A percentile compares a stretch with the other conserved stretches of the same genome.
phyloP scores from a whole-genome alignment of 2,797 vertebrate genomes.

The Fistularia tabacaria region DNA sequence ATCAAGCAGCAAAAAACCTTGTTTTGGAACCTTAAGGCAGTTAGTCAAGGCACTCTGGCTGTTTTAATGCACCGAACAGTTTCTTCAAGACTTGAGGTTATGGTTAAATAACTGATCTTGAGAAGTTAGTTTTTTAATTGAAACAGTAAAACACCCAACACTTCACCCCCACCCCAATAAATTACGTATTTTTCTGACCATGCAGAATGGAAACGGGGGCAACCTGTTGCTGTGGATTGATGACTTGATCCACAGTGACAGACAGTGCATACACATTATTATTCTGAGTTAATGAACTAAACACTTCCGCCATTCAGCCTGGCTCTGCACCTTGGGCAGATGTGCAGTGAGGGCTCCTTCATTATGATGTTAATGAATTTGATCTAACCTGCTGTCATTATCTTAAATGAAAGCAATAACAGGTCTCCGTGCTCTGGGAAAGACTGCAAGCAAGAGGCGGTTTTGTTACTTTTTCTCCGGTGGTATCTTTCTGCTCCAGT shows the following conservation, averaged over 20 bases:
- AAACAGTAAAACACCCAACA: no score
- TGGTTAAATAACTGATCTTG: no score
- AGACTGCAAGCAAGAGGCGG: constrained; percentile 5
- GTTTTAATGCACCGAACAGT: no score
- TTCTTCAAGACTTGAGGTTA: no score
- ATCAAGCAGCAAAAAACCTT: no score
- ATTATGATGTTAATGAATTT: constrained; percentile 59
- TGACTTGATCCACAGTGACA: not conserved
- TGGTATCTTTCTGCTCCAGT: constrained; percentile 53
- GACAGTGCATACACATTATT: not conserved
- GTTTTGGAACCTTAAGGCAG: no score
- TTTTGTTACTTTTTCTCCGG: constrained; percentile 32
- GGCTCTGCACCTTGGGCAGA: constrained; percentile 28
- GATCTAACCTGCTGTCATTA: constrained; percentile 22
- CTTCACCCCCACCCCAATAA: no score
- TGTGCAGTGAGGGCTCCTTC: constrained; percentile 38
- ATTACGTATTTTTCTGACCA: no score
- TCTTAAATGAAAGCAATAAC: constrained; percentile 48
- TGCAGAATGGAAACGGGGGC: no score
- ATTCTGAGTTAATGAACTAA: constrained; percentile 2
- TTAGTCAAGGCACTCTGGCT: no score
- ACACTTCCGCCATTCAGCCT: not conserved
- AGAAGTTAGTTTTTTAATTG: no score
- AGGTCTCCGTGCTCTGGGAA: constrained; percentile 8
- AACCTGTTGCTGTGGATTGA: not conserved